These are phyloP conservation scores for Plagodis pulveraria DNA, from an alignment of 2,888 invertebrate species.

Conservation along the genomic window DNA sequence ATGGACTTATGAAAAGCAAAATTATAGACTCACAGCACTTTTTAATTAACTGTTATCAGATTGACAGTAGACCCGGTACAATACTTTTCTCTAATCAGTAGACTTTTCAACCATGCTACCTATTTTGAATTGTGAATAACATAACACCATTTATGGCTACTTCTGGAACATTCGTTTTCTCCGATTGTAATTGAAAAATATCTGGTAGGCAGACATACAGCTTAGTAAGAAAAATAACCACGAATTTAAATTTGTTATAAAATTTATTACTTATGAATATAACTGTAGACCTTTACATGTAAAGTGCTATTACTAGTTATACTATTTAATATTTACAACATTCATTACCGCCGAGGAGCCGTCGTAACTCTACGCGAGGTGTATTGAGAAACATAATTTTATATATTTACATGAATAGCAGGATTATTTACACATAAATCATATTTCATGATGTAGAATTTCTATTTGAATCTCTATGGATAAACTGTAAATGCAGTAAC, in stretches of 20 bases:
- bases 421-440: conserved; percentile 40
- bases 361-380: conserved; percentile 66
- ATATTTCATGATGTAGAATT: conserved; percentile 10
- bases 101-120: conserved; percentile 30
- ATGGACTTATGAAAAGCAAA: conserved; percentile 33
- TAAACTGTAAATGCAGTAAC: conserved; percentile 35
- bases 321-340: conserved; percentile 57
- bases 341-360: conserved; percentile 37
- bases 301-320: conserved; percentile 24
- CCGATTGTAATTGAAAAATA: conserved; percentile 15
- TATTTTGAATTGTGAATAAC: conserved; percentile 21
- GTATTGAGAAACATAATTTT: conserved; percentile 38
- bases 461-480: conserved; percentile 14
- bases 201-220: not conserved
- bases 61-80: no score
- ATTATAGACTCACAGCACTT: conserved; percentile 1
- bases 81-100: no score
- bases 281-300: conserved; percentile 35
- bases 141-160: conserved; percentile 35
- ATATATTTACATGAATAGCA: conserved; percentile 33
- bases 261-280: conserved; percentile 30
- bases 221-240: conserved; percentile 7
- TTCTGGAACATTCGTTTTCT: conserved; percentile 14
- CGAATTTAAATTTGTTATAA: conserved; percentile 22
- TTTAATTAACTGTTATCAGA: conserved; percentile 19